Base-by-base conservation (phyloP, 2,888 invertebrate species). In the Zonitis immaculata region DNA sequence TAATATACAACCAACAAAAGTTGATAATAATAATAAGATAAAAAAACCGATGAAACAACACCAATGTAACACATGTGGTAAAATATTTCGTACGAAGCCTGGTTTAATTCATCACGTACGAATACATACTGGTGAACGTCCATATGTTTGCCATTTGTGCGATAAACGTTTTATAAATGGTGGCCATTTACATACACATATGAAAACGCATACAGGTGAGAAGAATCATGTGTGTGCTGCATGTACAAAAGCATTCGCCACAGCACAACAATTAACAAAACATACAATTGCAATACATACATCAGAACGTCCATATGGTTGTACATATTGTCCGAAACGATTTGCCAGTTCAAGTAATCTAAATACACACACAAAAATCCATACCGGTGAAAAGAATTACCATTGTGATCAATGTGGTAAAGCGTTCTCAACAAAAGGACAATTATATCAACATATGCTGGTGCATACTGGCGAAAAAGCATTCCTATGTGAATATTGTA, bases 331-430 rank as follows among this genome's bases (percentile, higher is more conserved):
- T 56, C 62, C 71, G n/a, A 75, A 75, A 61, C 57, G 66, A 44
- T 77, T 76, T 62, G 76, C 75, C 8, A 76, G 73, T 62, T 75
- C 75, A 1, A 75, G 76, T 55, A 76, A 77, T 60, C 61, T 77
- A 26, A 73, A 71, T 59, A 75, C 76, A 14, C 77, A 77, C 56
- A 67, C 71, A 16, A 71, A 73, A 61, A 76, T 76, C 30, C 77
- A 77, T 53, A 77, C 76, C 0, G 77, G 77, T 1, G 76, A 76
- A 56, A 77, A 77, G 58, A 76, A 77, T 54, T 76, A 72, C 56
- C 72, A 72, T 48, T 77, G 77, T 57, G 75, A 76, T 58, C 70
- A 74, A 53, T 77, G 77, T 54, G 72, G 70, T 2, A 77, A 76
- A 59, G 73, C 73, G 9, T 77, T 77, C 60, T 73, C 72, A 4